Percentiles rank a stretch among this genome's conserved stretches.
Evolutionary conservation across 1,140 invertebrate species (phyloP).

Genomic region (Lamellibrachia luymesi): DNA sequence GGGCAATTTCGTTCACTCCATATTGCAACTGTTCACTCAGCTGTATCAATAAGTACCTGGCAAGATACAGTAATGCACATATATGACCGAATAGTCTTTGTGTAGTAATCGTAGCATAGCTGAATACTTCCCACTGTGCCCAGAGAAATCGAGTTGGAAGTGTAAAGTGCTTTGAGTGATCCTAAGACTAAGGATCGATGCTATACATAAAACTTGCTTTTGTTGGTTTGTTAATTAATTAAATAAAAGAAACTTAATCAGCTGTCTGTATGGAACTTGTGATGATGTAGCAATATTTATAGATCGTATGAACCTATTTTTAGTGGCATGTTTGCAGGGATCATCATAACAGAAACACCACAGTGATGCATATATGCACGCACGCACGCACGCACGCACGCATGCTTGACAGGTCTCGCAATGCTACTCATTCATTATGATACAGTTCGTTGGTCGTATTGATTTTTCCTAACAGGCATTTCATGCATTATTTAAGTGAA

Average conservation of each 20-base stretch:
- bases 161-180: no score
- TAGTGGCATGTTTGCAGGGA: not conserved
- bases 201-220: no score
- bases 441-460: not conserved
- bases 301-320: not conserved
- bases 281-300: not conserved
- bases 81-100: no score
- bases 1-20: no score
- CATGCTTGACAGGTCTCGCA: not conserved
- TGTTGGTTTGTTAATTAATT: no score
- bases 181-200: no score
- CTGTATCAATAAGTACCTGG: no score
- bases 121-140: no score
- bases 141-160: no score
- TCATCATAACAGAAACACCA: not conserved
- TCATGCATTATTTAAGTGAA: not conserved
- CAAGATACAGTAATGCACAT: no score
- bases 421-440: not conserved
- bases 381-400: not conserved
- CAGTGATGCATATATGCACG: not conserved
- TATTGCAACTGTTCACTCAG: no score
- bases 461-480: not conserved
- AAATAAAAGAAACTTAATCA: not conserved
- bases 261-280: not conserved
- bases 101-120: no score